phyloP scores from a whole-genome alignment of 2,888 invertebrate species.

The Deilephila porcellus region DNA sequence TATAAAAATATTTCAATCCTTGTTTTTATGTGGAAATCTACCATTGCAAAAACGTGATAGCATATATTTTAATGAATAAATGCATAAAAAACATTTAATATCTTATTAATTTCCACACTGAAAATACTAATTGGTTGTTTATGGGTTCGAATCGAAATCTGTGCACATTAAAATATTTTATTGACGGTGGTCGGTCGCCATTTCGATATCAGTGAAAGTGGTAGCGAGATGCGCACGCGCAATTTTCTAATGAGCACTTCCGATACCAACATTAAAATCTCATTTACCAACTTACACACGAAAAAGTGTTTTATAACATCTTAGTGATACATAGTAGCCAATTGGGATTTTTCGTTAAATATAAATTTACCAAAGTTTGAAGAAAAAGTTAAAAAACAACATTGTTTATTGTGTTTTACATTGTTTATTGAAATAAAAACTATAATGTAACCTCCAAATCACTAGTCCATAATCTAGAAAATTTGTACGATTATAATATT shows the following conservation, averaged over 20 bases:
- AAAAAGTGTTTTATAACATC: neutral
- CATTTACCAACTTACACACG: neutral
- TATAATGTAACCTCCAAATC: too few relatives aligned
- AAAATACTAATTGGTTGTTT: neutral
- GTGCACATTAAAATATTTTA: slow-evolving; percentile 9
- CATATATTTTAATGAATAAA: neutral
- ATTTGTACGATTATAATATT: too few relatives aligned
- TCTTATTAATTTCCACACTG: neutral
- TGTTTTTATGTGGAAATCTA: neutral
- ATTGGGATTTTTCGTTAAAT: neutral
- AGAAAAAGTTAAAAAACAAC: too few relatives aligned
- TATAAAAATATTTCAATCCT: too few relatives aligned
- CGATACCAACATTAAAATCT: slow-evolving; percentile 48
- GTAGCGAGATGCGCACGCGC: slow-evolving; percentile 58
- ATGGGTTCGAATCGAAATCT: neutral
- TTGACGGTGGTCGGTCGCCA: slow-evolving; percentile 35
- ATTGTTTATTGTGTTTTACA: too few relatives aligned
- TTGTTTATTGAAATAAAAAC: too few relatives aligned
- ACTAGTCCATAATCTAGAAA: too few relatives aligned
- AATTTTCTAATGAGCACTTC: slow-evolving; percentile 70
- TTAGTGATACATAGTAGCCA: neutral
- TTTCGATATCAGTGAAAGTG: slow-evolving; percentile 76
- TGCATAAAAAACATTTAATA: neutral
- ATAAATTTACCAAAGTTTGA: too few relatives aligned
- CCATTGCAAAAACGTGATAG: neutral